Conservation (phyloP, 2,888 invertebrate genomes). For the Dynastes hyllus region DNA sequence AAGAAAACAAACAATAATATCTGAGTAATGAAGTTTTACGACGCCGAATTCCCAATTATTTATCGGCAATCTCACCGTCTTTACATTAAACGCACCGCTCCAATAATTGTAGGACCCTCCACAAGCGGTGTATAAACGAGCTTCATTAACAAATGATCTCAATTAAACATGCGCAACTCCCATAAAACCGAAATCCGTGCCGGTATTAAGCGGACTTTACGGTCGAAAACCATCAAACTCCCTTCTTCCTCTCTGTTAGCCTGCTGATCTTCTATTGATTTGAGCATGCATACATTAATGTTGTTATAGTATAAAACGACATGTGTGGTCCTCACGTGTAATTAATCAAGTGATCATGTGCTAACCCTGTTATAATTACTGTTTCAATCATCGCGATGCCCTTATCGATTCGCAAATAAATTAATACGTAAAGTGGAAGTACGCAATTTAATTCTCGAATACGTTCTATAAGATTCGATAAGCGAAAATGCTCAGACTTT, state of each 20-base stretch:
- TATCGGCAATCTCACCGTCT: conserved; percentile 25
- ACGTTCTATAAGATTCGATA: background rate
- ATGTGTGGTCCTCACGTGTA: conserved; percentile 55
- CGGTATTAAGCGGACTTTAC: background rate
- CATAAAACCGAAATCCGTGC: conserved; percentile 46
- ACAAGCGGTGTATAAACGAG: conserved; percentile 45
- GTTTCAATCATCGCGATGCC: conserved; percentile 11
- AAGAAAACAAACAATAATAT: background rate
- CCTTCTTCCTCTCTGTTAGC: too few species aligned
- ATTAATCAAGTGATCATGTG: conserved; percentile 56
- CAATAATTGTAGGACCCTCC: conserved; percentile 43
- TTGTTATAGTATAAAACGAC: background rate
- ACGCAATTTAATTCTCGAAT: conserved; percentile 1
- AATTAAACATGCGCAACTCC: conserved; percentile 39
- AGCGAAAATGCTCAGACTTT: background rate
- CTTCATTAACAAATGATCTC: conserved; percentile 46
- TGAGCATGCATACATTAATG: background rate
- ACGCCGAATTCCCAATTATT: conserved; percentile 11
- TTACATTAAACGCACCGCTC: conserved; percentile 30
- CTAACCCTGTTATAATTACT: conserved; percentile 55
- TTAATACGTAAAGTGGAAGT: conserved; percentile 18
- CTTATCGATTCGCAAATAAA: conserved; percentile 29
- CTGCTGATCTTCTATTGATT: background rate
- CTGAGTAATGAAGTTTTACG: conserved; percentile 3
- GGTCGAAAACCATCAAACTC: background rate